These are phyloP conservation scores for Drosophila melanica DNA, from an alignment of 1,140 invertebrate species.

Conservation along the genomic window DNA sequence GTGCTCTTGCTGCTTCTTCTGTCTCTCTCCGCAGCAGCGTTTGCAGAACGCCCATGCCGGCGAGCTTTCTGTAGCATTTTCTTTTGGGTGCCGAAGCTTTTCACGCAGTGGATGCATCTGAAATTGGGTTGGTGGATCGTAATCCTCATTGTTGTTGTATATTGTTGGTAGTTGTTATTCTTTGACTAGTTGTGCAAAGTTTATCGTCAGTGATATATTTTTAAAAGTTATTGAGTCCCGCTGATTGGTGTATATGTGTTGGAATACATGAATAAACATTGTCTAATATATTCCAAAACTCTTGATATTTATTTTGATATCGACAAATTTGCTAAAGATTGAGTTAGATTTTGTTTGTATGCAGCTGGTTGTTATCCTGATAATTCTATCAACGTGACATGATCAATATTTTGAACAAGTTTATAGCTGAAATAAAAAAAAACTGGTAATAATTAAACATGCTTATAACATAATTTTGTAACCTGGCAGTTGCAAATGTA, in stretches of 20 bases:
- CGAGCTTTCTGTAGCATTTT: constrained; percentile 71
- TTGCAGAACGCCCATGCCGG: constrained; percentile 62
- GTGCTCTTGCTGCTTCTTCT: constrained; percentile 36
- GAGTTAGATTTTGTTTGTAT: background rate
- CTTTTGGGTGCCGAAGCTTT: constrained; percentile 35
- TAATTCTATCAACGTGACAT: background rate
- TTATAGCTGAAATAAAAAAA: no score
- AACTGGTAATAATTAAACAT: no score
- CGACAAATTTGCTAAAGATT: no score
- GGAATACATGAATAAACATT: background rate
- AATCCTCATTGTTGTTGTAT: constrained; percentile 41
- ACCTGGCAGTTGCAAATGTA: background rate
- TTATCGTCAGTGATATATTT: constrained; percentile 14
- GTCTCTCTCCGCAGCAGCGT: constrained; percentile 74
- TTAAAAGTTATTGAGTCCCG: constrained; percentile 35
- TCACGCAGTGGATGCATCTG: constrained; percentile 39
- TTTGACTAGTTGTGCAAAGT: background rate
- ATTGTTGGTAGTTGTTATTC: constrained; percentile 18
- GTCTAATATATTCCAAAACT: no score
- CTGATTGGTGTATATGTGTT: background rate
- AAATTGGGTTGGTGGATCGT: constrained; percentile 50
- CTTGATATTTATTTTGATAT: no score
- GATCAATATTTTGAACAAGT: no score
- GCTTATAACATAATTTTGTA: background rate
- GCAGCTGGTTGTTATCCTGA: background rate